Percentiles rank a stretch among this genome's conserved stretches.
These are phyloP conservation scores for Notechis scutatus DNA, from an alignment of 2,113 vertebrate genomes.

Conservation along the genomic window DNA sequence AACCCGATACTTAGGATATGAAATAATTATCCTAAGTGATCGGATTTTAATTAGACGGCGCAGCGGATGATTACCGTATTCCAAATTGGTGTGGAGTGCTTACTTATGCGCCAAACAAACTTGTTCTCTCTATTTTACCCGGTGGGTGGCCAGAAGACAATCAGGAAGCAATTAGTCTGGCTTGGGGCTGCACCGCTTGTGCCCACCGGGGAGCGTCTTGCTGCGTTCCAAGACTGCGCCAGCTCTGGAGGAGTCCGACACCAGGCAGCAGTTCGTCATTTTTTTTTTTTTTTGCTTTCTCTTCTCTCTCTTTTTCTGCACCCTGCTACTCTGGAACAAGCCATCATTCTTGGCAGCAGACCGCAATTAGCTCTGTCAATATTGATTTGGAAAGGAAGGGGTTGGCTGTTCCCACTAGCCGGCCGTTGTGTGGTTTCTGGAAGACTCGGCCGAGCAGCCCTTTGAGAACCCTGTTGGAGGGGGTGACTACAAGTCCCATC, in stretches of 20 bases:
- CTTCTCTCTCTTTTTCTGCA: too few relatives aligned
- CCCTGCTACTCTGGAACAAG: slow-evolving; percentile 52
- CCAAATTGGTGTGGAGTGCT: slow-evolving; percentile 67
- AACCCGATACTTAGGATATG: slow-evolving; percentile 49
- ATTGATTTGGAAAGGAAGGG: slow-evolving; percentile 56
- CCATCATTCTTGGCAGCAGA: slow-evolving; percentile 57
- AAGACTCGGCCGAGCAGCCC: background rate
- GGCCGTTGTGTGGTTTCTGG: slow-evolving; percentile 27
- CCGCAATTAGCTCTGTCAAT: slow-evolving; percentile 63
- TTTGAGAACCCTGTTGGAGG: background rate
- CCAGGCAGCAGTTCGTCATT: slow-evolving; percentile 37
- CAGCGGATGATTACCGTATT: slow-evolving; percentile 62
- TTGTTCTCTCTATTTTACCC: slow-evolving; percentile 70
- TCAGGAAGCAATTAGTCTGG: slow-evolving; percentile 75
- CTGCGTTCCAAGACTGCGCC: slow-evolving; percentile 59
- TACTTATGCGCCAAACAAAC: slow-evolving; percentile 66
- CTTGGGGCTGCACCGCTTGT: slow-evolving; percentile 55
- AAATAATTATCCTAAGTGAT: slow-evolving; percentile 67
- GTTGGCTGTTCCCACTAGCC: slow-evolving; percentile 20
- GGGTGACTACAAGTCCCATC: background rate
- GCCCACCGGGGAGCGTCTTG: slow-evolving; percentile 67
- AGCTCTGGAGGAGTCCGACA: background rate
- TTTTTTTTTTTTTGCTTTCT: background rate
- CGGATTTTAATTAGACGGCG: slow-evolving; percentile 67
- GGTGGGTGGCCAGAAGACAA: slow-evolving; percentile 72